Base-by-base conservation (phyloP, 2,888 invertebrate species). In the Argynnis bischoffii region DNA sequence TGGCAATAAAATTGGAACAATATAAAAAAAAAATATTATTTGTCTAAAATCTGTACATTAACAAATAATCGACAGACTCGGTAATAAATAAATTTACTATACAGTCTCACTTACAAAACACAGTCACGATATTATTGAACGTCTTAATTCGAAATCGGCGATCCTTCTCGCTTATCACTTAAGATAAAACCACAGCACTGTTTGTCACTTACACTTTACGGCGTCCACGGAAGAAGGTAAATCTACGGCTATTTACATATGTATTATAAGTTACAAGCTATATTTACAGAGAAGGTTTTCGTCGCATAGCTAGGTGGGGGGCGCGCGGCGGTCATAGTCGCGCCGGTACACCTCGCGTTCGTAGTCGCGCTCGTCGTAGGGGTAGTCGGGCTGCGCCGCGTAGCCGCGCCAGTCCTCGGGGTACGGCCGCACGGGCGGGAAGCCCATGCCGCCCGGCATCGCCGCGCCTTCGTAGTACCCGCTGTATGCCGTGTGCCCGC, bases 241-340 rank as follows among this genome's bases (percentile, higher is more conserved):
- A 74, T 80, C 82, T 71, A 69, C 81, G 75, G 78, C 76, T 91
- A 91, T 90, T 85, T 91, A 90, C 89, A 90, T 76, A 77, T 74
- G 79, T 80, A 79, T 78, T 79, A 84, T 84, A 78, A 82, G 69
- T 71, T 70, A 70, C 55, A 64, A 71, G 18, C 73, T 77, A 78
- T 89, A 90, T 90, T 83, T 90, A 90, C 90, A 90, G 74, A 69
- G 60, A 72, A 50, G 51, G 54, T 64, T 64, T 55, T 69, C 63
- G 64, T 60, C 69, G 64, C 60, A 66, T 26, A 15, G 75, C 84
- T 88, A 92, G 66, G 94, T 93, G 21, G 94, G 94, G 50, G 95
- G 94, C 69, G 95, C 95, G 74, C 95, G 93, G 70, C 95, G 90
- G 78, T 95, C 95, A 77, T 95, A 95, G 77, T 95, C 95, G 70